Conservation (phyloP, 2,797 vertebrate genomes). For the Microtus obscurus region DNA sequence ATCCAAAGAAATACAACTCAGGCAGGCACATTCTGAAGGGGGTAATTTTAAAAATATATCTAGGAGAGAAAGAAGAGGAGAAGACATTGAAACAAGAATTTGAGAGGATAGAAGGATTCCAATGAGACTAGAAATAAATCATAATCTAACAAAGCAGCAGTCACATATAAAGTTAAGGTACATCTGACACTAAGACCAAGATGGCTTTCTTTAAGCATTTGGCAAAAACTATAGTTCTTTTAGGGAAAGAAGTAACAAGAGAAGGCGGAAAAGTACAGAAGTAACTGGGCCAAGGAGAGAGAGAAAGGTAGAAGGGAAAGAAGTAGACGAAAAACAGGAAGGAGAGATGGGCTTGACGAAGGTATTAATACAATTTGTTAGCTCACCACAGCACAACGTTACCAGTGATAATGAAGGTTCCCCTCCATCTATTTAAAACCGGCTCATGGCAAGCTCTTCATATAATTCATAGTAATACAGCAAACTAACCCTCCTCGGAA, state of each 20-base stretch:
- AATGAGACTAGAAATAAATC: background rate
- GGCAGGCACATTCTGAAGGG: background rate
- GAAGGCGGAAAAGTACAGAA: background rate
- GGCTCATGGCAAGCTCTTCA: background rate
- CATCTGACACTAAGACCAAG: background rate
- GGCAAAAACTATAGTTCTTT: background rate
- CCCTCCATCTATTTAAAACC: background rate
- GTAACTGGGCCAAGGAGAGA: background rate
- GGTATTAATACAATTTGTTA: background rate
- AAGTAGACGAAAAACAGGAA: background rate
- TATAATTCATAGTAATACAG: background rate
- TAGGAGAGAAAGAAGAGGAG: background rate
- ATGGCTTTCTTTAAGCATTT: background rate
- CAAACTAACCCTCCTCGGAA: background rate
- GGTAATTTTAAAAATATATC: background rate
- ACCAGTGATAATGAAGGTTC: background rate
- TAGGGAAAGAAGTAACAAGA: background rate
- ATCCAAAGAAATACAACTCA: background rate
- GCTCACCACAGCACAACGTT: background rate
- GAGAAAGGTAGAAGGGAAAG: background rate
- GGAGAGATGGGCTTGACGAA: background rate
- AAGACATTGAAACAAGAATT: background rate
- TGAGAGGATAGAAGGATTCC: background rate
- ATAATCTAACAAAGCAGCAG: slow-evolving; percentile 17
- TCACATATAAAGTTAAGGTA: background rate